Evolutionary conservation across 2,797 vertebrate species (phyloP).

Genomic region (Sparidentex hasta): DNA sequence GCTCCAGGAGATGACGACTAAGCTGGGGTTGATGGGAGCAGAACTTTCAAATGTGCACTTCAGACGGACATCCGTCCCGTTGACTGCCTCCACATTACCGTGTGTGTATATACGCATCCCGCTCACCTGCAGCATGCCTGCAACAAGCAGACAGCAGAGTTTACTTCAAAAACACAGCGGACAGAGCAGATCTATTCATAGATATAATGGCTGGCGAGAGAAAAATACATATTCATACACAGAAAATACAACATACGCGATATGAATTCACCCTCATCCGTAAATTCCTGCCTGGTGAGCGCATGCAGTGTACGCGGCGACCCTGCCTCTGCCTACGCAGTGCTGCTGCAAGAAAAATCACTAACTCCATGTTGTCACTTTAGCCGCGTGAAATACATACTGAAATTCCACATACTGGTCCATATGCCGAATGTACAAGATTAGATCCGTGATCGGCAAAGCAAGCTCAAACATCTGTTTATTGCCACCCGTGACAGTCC

Average conservation of each 20-base stretch:
- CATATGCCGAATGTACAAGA: background rate
- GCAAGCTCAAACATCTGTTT: constrained; percentile 17
- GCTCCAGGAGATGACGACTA: constrained; percentile 89
- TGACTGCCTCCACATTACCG: constrained; percentile 88
- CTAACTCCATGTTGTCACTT: constrained; percentile 28
- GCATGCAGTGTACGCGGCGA: constrained; percentile 53
- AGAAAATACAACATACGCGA: constrained; percentile 10
- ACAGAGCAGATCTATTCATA: constrained; percentile 33
- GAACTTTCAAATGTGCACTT: constrained; percentile 93
- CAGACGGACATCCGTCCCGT: constrained; percentile 91
- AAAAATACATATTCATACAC: constrained; percentile 16
- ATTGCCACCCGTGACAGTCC: constrained; percentile 25
- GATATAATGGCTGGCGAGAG: background rate
- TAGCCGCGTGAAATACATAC: constrained; percentile 9
- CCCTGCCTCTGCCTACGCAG: constrained; percentile 60
- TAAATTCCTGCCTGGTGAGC: constrained; percentile 28
- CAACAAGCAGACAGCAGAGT: constrained; percentile 21
- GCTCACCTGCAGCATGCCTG: constrained; percentile 84
- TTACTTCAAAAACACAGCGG: background rate
- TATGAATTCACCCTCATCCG: constrained; percentile 41
- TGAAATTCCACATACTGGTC: constrained; percentile 17
- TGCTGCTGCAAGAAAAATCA: constrained; percentile 48
- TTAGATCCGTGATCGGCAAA: background rate
- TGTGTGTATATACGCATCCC: constrained; percentile 90
- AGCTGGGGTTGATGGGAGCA: constrained; percentile 71